Conservation (phyloP, 1,140 invertebrate genomes). For the Leptopilina clavipes region DNA sequence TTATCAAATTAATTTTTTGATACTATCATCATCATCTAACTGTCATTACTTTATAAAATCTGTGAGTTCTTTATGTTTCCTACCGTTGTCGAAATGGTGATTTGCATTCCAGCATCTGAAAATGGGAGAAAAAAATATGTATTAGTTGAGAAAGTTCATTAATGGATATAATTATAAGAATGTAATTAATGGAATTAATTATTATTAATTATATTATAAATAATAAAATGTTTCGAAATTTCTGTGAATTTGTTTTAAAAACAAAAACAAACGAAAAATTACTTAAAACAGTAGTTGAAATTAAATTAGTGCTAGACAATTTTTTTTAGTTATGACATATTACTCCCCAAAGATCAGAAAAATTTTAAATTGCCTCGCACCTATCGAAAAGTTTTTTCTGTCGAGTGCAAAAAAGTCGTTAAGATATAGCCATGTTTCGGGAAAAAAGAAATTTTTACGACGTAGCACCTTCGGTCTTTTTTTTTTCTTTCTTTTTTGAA, state of each 20-base stretch:
- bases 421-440: slow-evolving; percentile 13
- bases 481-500: background rate
- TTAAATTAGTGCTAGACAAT: slow-evolving; percentile 7
- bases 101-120: slow-evolving; percentile 7
- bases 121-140: background rate
- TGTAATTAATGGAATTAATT: too few relatives aligned
- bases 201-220: too few relatives aligned
- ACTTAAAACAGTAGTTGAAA: background rate
- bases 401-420: slow-evolving; percentile 17
- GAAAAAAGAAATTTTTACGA: slow-evolving; percentile 17
- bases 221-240: too few relatives aligned
- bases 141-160: too few relatives aligned
- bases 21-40: background rate
- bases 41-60: background rate
- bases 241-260: too few relatives aligned
- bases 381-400: slow-evolving; percentile 3
- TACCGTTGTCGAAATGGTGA: background rate
- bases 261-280: background rate
- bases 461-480: slow-evolving; percentile 1
- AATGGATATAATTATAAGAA: background rate
- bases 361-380: slow-evolving; percentile 10
- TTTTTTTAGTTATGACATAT: background rate
- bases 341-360: background rate
- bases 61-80: slow-evolving; percentile 1
- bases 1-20: background rate